Conservation (phyloP, 2,797 vertebrate genomes). For the Pantherophis vulpinus region DNA sequence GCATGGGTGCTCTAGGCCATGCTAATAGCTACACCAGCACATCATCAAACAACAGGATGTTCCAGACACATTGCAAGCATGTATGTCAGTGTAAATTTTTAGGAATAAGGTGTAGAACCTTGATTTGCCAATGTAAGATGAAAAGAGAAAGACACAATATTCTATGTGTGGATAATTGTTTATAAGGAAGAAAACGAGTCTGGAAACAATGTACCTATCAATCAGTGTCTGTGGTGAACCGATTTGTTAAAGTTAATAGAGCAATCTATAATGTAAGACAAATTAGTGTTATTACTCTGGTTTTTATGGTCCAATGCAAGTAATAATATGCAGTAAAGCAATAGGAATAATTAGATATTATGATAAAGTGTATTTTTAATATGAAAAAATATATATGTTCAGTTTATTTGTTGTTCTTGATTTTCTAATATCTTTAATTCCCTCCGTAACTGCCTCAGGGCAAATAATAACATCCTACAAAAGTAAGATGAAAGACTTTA, state of each 20-base stretch:
- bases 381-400: background rate
- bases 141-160: background rate
- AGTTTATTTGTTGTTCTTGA: conserved; percentile 28
- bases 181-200: conserved; percentile 25
- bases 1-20: background rate
- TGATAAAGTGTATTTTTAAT: conserved; percentile 49
- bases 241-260: conserved; percentile 60
- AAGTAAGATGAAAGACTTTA: conserved; percentile 31
- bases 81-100: background rate
- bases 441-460: conserved; percentile 49
- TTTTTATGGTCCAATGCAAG: conserved; percentile 57
- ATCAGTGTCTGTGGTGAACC: conserved; percentile 46
- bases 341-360: conserved; percentile 58
- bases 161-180: background rate
- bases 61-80: background rate
- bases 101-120: conserved; percentile 1
- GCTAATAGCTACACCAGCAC: background rate
- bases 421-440: conserved; percentile 22
- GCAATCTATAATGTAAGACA: conserved; percentile 64
- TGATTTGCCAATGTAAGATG: background rate
- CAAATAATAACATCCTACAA: conserved; percentile 37
- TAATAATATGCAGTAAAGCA: conserved; percentile 57
- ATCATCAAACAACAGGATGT: background rate
- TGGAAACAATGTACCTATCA: conserved; percentile 42
- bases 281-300: conserved; percentile 55